phyloP scores from a whole-genome alignment of 2,888 invertebrate species.

The Zele albiditarsus region DNA sequence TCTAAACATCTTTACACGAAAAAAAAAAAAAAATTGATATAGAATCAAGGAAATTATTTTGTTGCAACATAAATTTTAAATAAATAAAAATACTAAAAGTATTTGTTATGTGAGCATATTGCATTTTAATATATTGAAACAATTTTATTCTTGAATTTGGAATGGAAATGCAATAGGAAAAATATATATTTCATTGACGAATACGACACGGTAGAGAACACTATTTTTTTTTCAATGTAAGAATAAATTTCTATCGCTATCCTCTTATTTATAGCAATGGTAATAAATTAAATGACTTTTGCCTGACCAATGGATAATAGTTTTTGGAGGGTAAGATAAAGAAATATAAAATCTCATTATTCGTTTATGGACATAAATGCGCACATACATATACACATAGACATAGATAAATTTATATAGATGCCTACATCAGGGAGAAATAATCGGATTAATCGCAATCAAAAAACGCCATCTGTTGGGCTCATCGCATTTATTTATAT shows the following conservation, averaged over 20 bases:
- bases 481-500: conserved; percentile 36
- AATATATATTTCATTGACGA: no score
- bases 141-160: no score
- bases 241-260: neutral
- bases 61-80: no score
- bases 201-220: no score
- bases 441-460: conserved; percentile 68
- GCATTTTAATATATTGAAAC: no score
- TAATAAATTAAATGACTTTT: conserved; percentile 38
- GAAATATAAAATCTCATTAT: conserved; percentile 24
- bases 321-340: conserved; percentile 28
- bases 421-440: conserved; percentile 34
- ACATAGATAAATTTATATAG: conserved; percentile 4
- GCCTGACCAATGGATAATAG: conserved; percentile 11
- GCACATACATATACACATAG: neutral
- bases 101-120: no score
- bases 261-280: conserved; percentile 2
- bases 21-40: neutral
- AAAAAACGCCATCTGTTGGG: conserved; percentile 63
- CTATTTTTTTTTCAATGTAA: no score
- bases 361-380: conserved; percentile 11
- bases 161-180: no score
- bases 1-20: conserved; percentile 1
- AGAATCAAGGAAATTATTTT: neutral
- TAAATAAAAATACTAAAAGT: no score